phyloP scores from a whole-genome alignment of 2,888 invertebrate species.

The Eledona agricola region DNA sequence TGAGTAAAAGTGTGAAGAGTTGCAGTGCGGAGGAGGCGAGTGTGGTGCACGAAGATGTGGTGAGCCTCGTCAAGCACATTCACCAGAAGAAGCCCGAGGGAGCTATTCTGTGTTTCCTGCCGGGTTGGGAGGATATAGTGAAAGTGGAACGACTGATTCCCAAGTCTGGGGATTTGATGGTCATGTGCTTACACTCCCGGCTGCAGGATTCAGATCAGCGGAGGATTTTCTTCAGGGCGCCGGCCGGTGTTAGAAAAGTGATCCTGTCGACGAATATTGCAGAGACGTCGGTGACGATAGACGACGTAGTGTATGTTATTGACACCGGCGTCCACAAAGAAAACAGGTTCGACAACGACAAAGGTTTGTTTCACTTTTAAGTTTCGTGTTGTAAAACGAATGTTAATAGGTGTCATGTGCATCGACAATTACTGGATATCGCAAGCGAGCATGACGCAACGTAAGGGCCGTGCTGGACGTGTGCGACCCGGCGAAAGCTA shows the following conservation, averaged over 20 bases:
- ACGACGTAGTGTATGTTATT: conserved; percentile 74
- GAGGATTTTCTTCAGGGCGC: conserved; percentile 66
- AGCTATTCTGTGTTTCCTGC: conserved; percentile 77
- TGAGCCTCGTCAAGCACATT: conserved; percentile 66
- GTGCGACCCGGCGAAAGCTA: conserved; percentile 70
- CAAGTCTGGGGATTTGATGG: conserved; percentile 40
- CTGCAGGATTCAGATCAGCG: conserved; percentile 69
- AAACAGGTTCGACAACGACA: conserved; percentile 65
- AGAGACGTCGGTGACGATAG: conserved; percentile 78
- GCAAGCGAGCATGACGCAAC: conserved; percentile 69
- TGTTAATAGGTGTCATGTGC: conserved; percentile 58
- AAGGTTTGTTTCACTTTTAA: conserved; percentile 54
- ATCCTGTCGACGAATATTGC: conserved; percentile 77
- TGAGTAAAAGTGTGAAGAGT: conserved; percentile 58
- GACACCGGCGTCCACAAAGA: conserved; percentile 73
- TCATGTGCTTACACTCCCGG: conserved; percentile 62
- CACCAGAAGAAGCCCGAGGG: conserved; percentile 68
- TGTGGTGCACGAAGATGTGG: conserved; percentile 65
- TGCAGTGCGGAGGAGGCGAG: conserved; percentile 57
- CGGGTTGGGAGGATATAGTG: conserved; percentile 78
- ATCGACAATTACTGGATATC: conserved; percentile 71
- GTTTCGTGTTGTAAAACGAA: not conserved
- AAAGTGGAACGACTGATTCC: conserved; percentile 61
- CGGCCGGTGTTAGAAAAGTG: conserved; percentile 69
- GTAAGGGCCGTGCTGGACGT: conserved; percentile 75